Conservation (phyloP, 2,888 invertebrate species). For the Drosophila subsilvestris region DNA sequence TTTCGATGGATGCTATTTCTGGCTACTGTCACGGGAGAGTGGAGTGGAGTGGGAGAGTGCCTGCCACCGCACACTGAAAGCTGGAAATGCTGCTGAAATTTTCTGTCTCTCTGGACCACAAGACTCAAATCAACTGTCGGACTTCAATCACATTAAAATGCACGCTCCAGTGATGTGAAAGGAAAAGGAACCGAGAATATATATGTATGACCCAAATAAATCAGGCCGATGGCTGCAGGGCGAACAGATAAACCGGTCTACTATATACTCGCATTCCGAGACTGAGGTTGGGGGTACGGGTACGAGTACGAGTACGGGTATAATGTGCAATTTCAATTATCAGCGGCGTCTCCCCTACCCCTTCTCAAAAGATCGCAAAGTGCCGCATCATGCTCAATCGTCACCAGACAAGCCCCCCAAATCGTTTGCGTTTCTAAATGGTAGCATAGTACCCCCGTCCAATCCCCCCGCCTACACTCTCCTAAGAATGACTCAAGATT, state of each 20-base stretch:
- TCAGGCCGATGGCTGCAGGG: slow-evolving; percentile 27
- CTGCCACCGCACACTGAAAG: slow-evolving; percentile 22
- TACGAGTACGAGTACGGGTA: not conserved
- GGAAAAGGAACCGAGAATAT: slow-evolving; percentile 5
- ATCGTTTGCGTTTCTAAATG: not conserved
- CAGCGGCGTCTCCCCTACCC: not conserved
- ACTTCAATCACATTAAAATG: slow-evolving; percentile 70
- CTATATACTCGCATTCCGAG: not conserved
- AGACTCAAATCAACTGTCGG: slow-evolving; percentile 67
- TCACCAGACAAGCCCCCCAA: slow-evolving; percentile 40
- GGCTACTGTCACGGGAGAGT: slow-evolving; percentile 13
- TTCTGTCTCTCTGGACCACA: slow-evolving; percentile 37
- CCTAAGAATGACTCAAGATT: slow-evolving; percentile 28
- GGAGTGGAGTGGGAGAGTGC: not conserved
- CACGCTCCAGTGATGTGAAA: slow-evolving; percentile 8
- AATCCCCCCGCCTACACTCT: slow-evolving; percentile 1
- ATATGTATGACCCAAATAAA: slow-evolving; percentile 56
- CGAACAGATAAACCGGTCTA: slow-evolving; percentile 48
- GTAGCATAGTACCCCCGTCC: slow-evolving; percentile 1
- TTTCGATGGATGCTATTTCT: slow-evolving; percentile 32
- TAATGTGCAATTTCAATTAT: slow-evolving; percentile 41
- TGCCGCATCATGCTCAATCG: slow-evolving; percentile 36
- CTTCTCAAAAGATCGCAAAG: slow-evolving; percentile 21
- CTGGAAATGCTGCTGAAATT: slow-evolving; percentile 20
- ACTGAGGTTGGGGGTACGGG: not conserved